Percentiles rank a stretch among this genome's conserved stretches.
phyloP scores from a whole-genome alignment of 2,113 vertebrate genomes.

The Proterorhinus semilunaris region DNA sequence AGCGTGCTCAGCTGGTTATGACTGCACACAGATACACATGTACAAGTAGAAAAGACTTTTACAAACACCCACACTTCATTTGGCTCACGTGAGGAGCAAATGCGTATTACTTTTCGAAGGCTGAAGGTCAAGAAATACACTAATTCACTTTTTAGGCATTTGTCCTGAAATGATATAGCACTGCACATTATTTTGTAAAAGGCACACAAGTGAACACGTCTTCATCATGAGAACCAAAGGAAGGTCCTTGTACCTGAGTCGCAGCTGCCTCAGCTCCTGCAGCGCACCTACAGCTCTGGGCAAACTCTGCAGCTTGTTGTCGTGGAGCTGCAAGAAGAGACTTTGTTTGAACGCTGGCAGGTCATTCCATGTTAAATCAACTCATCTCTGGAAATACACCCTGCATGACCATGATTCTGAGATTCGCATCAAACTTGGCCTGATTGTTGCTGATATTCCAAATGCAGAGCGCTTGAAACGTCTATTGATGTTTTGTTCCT shows the following conservation, averaged over 20 bases:
- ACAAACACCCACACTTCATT: no score
- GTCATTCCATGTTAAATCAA: not conserved
- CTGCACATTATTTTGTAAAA: not conserved
- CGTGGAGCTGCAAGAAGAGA: slow-evolving; percentile 82
- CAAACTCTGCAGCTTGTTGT: slow-evolving; percentile 87
- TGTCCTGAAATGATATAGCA: not conserved
- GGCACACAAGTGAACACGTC: not conserved
- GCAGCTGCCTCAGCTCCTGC: slow-evolving; percentile 88
- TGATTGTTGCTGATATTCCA: no score
- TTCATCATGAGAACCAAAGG: not conserved
- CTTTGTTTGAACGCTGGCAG: not conserved
- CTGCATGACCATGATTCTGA: not conserved
- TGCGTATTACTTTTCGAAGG: not conserved
- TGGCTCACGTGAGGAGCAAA: not conserved
- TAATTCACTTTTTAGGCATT: no score
- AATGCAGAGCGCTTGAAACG: no score
- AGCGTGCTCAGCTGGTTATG: slow-evolving; percentile 87
- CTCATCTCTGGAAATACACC: not conserved
- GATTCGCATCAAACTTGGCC: no score
- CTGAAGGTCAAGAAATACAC: no score
- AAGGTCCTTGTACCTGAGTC: slow-evolving; percentile 59
- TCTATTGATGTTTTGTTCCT: no score
- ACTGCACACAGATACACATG: slow-evolving; percentile 63
- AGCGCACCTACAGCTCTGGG: slow-evolving; percentile 85
- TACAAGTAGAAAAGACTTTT: not conserved